Percentiles rank a stretch among this genome's conserved stretches.
Evolutionary conservation across 2,113 vertebrate genomes (phyloP).

Genomic region (Tragulus kanchil): DNA sequence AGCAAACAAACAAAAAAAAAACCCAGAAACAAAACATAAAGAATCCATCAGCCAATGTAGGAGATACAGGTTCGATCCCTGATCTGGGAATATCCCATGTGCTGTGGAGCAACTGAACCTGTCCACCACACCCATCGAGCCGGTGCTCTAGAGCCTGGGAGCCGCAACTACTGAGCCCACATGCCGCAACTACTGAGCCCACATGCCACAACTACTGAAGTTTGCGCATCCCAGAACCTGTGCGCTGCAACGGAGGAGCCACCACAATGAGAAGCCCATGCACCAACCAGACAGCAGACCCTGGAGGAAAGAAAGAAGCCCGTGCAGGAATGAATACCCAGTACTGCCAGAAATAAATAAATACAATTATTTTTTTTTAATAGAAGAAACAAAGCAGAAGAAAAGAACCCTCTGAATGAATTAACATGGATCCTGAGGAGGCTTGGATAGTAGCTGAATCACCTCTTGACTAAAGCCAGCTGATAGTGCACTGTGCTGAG

Average conservation of each 20-base stretch:
- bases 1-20: background rate
- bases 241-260: background rate
- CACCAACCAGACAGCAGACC: background rate
- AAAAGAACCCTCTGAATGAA: background rate
- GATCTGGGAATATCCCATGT: background rate
- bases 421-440: background rate
- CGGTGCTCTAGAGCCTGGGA: background rate
- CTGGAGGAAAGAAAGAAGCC: background rate
- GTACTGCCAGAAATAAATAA: background rate
- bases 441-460: background rate
- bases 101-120: background rate
- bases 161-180: too few relatives aligned
- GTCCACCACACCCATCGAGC: background rate
- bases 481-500: background rate
- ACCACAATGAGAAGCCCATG: background rate
- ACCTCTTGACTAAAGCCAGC: background rate
- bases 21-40: background rate
- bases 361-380: background rate
- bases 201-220: background rate
- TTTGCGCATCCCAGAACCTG: background rate
- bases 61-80: background rate
- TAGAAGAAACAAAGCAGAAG: background rate
- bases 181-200: background rate
- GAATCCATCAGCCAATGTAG: background rate
- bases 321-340: background rate